Evolutionary conservation across 1,140 invertebrate species (phyloP).

Genomic region (Colletes gigas): DNA sequence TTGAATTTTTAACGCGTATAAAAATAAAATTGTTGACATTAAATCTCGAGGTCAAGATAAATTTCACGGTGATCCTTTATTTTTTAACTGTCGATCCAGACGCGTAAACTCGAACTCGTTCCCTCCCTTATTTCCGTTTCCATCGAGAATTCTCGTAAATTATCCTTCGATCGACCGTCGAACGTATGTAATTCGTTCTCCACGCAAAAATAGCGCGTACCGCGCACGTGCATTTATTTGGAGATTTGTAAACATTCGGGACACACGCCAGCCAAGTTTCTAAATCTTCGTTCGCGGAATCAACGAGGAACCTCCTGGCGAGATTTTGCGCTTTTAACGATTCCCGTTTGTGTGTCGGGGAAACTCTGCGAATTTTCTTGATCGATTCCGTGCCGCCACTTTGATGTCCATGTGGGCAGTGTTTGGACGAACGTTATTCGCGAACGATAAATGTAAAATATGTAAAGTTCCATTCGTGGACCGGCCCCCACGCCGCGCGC

Average conservation of each 20-base stretch:
- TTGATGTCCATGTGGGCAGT: constrained; percentile 2
- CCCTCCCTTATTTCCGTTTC: not conserved
- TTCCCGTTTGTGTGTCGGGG: not conserved
- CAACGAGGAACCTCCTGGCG: constrained; percentile 10
- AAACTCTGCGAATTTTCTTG: not conserved
- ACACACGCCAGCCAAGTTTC: constrained; percentile 43
- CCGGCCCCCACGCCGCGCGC: no score
- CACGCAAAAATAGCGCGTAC: constrained; percentile 29
- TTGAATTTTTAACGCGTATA: no score
- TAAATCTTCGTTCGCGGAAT: constrained; percentile 35
- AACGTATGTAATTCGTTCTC: constrained; percentile 33
- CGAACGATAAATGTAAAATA: no score
- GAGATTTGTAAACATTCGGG: constrained; percentile 45
- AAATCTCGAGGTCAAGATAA: not conserved
- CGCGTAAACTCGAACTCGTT: no score
- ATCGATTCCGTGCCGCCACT: not conserved
- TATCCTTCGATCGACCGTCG: constrained; percentile 23
- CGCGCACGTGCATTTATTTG: constrained; percentile 29
- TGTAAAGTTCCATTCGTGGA: no score
- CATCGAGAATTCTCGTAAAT: not conserved
- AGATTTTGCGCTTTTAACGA: not conserved
- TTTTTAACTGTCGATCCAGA: no score
- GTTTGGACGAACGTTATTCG: no score
- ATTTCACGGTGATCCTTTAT: no score
- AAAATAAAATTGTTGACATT: no score